phyloP scores from a whole-genome alignment of 2,888 invertebrate species.

The Ariolimax columbianus region DNA sequence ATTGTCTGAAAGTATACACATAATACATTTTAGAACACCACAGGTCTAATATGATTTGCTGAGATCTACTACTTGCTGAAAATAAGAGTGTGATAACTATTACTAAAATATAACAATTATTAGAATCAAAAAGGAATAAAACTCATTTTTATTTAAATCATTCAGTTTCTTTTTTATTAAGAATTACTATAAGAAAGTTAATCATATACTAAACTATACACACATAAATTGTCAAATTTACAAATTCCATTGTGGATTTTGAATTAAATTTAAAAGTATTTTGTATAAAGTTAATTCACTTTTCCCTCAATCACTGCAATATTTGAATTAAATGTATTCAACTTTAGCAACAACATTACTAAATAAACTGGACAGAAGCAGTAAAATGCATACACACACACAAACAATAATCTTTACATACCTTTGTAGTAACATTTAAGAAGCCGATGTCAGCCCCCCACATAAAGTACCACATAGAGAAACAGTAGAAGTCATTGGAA shows the following conservation, averaged over 20 bases:
- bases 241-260: too few relatives aligned
- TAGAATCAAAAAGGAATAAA: background rate
- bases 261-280: too few relatives aligned
- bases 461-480: slow-evolving; percentile 77
- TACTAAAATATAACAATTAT: background rate
- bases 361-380: background rate
- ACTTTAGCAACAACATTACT: background rate
- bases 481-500: slow-evolving; percentile 79
- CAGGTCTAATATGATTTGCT: background rate
- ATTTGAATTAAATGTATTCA: background rate
- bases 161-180: background rate
- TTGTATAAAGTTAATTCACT: background rate
- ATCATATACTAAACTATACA: background rate
- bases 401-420: background rate
- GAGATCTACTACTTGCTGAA: background rate
- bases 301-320: background rate
- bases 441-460: slow-evolving; percentile 66
- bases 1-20: slow-evolving; percentile 28
- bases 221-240: background rate
- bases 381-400: background rate
- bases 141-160: background rate
- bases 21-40: background rate
- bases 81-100: background rate
- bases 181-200: background rate
- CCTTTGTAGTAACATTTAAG: slow-evolving; percentile 60